Evolutionary conservation across 2,113 vertebrate species (phyloP).

Genomic region (Xiphophorus hellerii): DNA sequence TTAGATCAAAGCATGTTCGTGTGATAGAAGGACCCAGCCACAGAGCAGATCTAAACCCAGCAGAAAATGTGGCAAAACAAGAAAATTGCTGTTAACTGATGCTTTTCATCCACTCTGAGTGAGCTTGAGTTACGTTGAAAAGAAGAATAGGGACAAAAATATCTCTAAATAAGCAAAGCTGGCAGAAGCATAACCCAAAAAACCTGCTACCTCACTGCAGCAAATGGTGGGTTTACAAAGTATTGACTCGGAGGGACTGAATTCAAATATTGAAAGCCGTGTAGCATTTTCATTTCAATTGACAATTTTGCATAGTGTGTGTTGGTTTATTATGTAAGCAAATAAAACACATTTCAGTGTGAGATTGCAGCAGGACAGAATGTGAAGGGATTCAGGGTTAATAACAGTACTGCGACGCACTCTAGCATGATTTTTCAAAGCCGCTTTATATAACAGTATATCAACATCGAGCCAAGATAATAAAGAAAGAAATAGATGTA

Average conservation of each 20-base stretch:
- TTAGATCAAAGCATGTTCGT: background rate
- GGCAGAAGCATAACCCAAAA: background rate
- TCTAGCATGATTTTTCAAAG: background rate
- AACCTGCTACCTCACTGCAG: background rate
- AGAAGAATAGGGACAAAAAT: background rate
- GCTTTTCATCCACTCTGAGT: too few species aligned
- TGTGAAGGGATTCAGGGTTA: background rate
- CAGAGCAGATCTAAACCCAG: too few species aligned
- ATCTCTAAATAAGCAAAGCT: background rate
- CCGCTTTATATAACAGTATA: constrained; percentile 39
- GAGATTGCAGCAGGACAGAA: background rate
- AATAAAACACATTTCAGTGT: background rate
- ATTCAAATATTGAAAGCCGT: background rate
- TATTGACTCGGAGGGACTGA: background rate
- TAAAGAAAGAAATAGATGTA: constrained; percentile 19
- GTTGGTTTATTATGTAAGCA: background rate
- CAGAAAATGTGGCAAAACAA: background rate
- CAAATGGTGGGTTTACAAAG: background rate
- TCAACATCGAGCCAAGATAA: constrained; percentile 9
- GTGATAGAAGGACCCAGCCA: background rate
- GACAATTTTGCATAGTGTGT: background rate
- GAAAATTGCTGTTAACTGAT: too few species aligned
- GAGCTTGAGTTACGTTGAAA: background rate
- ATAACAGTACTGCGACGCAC: background rate
- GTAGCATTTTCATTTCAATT: background rate